Evolutionary conservation across 1,140 invertebrate species (phyloP).

Genomic region (Pseudomyrmex gracilis): DNA sequence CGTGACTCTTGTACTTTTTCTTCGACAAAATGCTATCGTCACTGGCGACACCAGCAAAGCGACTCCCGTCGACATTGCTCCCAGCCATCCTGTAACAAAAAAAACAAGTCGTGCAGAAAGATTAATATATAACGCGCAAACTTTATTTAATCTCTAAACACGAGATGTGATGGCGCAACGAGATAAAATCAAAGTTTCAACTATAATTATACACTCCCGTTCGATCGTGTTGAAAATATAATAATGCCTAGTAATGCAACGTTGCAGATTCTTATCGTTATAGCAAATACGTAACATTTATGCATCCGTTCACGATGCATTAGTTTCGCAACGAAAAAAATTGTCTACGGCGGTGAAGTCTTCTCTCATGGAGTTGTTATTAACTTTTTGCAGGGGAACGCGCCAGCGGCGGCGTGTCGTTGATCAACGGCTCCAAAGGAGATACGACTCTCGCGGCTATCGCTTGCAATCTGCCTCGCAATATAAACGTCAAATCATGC

Average conservation of each 20-base stretch:
- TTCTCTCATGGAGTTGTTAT: slow-evolving; percentile 31
- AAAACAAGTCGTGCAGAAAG: slow-evolving; percentile 30
- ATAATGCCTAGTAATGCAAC: background rate
- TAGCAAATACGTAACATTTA: background rate
- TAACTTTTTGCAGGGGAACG: slow-evolving; percentile 36
- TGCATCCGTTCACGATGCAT: background rate
- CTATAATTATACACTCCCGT: background rate
- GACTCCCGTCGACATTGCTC: slow-evolving; percentile 92
- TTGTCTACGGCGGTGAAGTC: background rate
- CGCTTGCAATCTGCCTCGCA: slow-evolving; percentile 16
- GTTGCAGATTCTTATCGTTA: slow-evolving; percentile 22
- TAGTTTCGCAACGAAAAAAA: slow-evolving; percentile 6
- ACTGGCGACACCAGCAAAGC: slow-evolving; percentile 93
- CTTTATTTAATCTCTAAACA: background rate
- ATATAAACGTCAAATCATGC: slow-evolving; percentile 41
- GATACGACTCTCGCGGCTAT: slow-evolving; percentile 8
- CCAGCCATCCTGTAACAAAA: slow-evolving; percentile 91
- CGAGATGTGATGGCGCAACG: background rate
- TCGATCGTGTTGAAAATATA: background rate
- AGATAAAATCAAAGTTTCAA: background rate
- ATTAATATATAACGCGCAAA: background rate
- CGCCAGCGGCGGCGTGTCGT: slow-evolving; percentile 2
- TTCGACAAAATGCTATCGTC: slow-evolving; percentile 93
- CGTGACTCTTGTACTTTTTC: slow-evolving; percentile 94
- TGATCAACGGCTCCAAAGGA: slow-evolving; percentile 11